phyloP scores from a whole-genome alignment of 2,113 vertebrate genomes.

The Channa argus region DNA sequence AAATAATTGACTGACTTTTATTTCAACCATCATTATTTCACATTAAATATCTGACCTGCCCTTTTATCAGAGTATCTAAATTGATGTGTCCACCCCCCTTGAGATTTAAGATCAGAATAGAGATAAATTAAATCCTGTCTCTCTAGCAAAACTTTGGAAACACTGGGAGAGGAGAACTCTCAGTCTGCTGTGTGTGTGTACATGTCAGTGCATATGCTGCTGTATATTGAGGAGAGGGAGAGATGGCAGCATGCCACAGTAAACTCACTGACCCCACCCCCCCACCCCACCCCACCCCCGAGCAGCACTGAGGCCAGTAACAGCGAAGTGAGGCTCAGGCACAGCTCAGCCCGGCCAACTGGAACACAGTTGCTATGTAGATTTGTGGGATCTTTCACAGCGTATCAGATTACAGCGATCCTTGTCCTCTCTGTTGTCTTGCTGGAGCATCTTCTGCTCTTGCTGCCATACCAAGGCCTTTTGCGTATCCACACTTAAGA shows the following conservation, averaged over 20 bases:
- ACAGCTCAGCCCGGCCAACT: slow-evolving; percentile 63
- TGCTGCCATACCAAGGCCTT: slow-evolving; percentile 37
- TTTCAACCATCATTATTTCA: slow-evolving; percentile 38
- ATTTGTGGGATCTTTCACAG: slow-evolving; percentile 71
- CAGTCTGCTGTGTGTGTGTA: slow-evolving; percentile 43
- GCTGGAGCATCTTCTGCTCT: slow-evolving; percentile 46
- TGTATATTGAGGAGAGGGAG: slow-evolving; percentile 61
- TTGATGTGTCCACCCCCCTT: neutral
- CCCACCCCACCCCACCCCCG: slow-evolving; percentile 39
- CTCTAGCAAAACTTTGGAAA: slow-evolving; percentile 17
- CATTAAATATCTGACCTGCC: slow-evolving; percentile 3
- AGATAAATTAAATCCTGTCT: slow-evolving; percentile 17
- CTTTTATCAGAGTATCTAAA: slow-evolving; percentile 26
- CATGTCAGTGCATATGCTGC: slow-evolving; percentile 63
- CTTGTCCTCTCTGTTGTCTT: slow-evolving; percentile 31
- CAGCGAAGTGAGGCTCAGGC: slow-evolving; percentile 61
- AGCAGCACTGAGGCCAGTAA: slow-evolving; percentile 71
- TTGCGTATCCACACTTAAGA: slow-evolving; percentile 21
- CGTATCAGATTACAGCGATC: slow-evolving; percentile 67
- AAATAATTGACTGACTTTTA: slow-evolving; percentile 29
- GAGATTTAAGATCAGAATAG: slow-evolving; percentile 11
- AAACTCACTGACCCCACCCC: slow-evolving; percentile 77
- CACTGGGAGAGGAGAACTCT: neutral
- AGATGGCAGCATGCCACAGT: slow-evolving; percentile 73
- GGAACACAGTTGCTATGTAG: slow-evolving; percentile 70